Conservation (phyloP, 2,888 invertebrate genomes). For the Gandaritis pyraliata region DNA sequence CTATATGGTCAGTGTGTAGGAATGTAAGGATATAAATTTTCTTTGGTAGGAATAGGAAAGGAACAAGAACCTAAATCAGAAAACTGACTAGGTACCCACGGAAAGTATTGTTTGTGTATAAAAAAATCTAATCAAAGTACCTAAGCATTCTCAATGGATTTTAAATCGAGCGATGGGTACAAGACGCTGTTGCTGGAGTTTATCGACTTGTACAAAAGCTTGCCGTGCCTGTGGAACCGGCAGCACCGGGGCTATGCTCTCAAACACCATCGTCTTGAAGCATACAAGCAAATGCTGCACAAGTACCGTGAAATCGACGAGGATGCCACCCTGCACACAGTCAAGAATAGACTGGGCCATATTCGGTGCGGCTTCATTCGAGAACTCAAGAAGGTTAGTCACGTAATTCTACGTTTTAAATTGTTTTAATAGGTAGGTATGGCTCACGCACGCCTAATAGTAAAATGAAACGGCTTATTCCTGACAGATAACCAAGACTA, state of each 20-base stretch:
- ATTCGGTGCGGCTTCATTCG: constrained; percentile 31
- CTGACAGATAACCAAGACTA: too few relatives aligned
- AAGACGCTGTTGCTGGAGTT: constrained; percentile 22
- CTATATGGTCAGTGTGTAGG: too few relatives aligned
- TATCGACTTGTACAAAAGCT: constrained; percentile 30
- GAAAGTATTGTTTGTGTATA: too few relatives aligned
- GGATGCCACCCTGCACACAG: constrained; percentile 17
- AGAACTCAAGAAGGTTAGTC: constrained; percentile 33
- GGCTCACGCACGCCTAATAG: too few relatives aligned
- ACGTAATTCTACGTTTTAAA: too few relatives aligned
- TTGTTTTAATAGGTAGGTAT: too few relatives aligned
- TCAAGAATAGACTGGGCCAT: constrained; percentile 30
- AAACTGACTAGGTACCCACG: too few relatives aligned
- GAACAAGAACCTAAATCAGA: too few relatives aligned
- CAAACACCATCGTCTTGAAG: constrained; percentile 18
- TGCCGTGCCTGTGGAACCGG: constrained; percentile 35
- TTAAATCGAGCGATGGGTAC: constrained; percentile 1
- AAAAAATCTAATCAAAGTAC: too few relatives aligned
- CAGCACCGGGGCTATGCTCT: constrained; percentile 23
- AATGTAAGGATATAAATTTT: too few relatives aligned
- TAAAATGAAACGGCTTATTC: too few relatives aligned
- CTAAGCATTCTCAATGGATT: constrained; percentile 11
- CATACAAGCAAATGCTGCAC: constrained; percentile 26
- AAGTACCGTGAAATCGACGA: constrained; percentile 31
- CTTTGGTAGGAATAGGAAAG: too few relatives aligned